Conservation (phyloP, 2,113 vertebrate species). For the rabbit (Oryctolagus cuniculus) region DNA sequence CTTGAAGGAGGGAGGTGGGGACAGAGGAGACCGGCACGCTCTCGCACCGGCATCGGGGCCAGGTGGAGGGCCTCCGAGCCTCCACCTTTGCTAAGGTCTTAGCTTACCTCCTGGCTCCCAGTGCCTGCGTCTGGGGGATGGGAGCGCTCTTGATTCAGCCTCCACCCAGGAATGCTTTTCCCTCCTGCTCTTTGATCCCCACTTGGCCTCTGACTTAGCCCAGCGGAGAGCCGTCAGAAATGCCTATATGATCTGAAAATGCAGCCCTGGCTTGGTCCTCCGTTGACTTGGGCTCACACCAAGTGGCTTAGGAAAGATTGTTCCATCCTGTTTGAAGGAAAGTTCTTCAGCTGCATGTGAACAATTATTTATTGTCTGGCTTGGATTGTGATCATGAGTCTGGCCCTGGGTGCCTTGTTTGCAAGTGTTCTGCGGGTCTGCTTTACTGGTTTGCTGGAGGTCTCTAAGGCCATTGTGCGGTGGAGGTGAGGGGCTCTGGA, state of each 20-base stretch:
- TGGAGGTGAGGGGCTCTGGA: neutral
- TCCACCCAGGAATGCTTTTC: conserved; percentile 73
- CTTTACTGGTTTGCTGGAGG: neutral
- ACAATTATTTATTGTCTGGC: neutral
- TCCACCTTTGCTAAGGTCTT: neutral
- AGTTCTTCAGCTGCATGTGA: neutral
- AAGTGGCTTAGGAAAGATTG: conserved; percentile 5
- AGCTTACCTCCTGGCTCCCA: neutral
- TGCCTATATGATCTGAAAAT: neutral
- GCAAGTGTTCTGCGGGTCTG: neutral
- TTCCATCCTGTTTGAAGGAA: conserved; percentile 14
- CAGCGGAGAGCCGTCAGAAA: conserved; percentile 67
- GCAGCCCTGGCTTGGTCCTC: neutral
- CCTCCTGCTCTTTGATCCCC: conserved; percentile 77
- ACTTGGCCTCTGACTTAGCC: conserved; percentile 69
- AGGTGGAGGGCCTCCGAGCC: neutral
- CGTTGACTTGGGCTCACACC: neutral
- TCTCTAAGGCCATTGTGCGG: neutral
- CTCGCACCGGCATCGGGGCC: too few relatives aligned
- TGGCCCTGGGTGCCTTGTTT: neutral
- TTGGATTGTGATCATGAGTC: neutral
- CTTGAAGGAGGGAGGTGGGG: neutral
- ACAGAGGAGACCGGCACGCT: neutral
- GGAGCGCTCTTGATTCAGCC: conserved; percentile 69
- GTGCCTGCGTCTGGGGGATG: neutral